Evolutionary conservation across 2,113 vertebrate genomes (phyloP).

Genomic region (Halichoeres trimaculatus): DNA sequence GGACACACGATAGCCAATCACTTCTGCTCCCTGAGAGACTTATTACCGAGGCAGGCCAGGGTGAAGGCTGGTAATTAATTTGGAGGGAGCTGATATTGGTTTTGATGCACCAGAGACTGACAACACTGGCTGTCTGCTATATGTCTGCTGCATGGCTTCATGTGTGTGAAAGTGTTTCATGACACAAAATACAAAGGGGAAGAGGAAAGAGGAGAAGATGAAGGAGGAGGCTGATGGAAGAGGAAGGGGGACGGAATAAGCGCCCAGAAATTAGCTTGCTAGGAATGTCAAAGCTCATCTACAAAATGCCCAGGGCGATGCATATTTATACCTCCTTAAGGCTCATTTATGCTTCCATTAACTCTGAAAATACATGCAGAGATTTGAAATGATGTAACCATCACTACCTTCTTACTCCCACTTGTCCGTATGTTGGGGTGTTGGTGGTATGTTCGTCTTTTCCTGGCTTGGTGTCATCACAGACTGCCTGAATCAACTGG

Average conservation of each 20-base stretch:
- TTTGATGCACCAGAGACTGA: conserved; percentile 81
- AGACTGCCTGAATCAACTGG: too few relatives aligned
- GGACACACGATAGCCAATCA: conserved; percentile 64
- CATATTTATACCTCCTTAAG: conserved; percentile 60
- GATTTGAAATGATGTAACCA: too few relatives aligned
- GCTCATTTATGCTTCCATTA: too few relatives aligned
- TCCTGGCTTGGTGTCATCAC: too few relatives aligned
- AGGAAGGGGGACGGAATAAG: conserved; percentile 33
- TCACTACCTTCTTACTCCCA: too few relatives aligned
- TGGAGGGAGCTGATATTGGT: conserved; percentile 81
- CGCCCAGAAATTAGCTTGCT: conserved; percentile 43
- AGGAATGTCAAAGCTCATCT: conserved; percentile 51
- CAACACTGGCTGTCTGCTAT: conserved; percentile 51
- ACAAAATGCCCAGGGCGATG: conserved; percentile 61
- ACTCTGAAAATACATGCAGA: too few relatives aligned
- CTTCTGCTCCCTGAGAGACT: conserved; percentile 82
- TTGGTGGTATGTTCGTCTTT: too few relatives aligned
- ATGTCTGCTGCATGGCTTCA: conserved; percentile 55
- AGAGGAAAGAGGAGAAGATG: conserved; percentile 20
- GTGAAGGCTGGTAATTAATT: conserved; percentile 82
- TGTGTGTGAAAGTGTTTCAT: conserved; percentile 15
- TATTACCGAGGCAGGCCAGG: conserved; percentile 83
- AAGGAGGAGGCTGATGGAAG: not conserved
- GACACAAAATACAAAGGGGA: conserved; percentile 33
- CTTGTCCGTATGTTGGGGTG: too few relatives aligned